Base-by-base conservation (phyloP, 2,888 invertebrate species). In the Erebia aethiops region DNA sequence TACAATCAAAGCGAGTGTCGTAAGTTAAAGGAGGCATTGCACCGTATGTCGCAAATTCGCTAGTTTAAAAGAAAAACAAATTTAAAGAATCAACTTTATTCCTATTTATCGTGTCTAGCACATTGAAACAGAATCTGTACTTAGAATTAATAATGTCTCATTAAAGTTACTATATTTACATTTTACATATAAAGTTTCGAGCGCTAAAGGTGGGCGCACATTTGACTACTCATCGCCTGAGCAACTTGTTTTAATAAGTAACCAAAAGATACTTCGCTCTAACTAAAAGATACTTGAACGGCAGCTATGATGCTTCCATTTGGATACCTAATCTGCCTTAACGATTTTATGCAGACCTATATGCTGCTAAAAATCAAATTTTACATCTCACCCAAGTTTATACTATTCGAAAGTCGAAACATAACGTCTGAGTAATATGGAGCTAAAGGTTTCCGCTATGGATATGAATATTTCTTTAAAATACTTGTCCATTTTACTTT, bases 31-130 rank as follows among this genome's bases (percentile, higher is more conserved):
- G 2, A 26, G 46, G 4, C 11, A 11, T 13, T 13, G 13, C 3
- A 11, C 46, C 4, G 46, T 4, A 13, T 11, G 46, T 13, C 10
- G 21, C 21, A 21, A 21, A 21, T 21, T 21, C 21, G 13, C 2
- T 56, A 56, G 2, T 56, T 16, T 26, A 57, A 41, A 58, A 8
- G 5, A 41, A 26, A n/a, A 58, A 58, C n/a, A 9, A 9, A 18
- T 35, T 61, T 11, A 16, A 61, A 35, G 11, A 46, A 61, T 61
- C 61, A 46, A 18, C 16, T 61, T 61, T 61, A 46, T 61, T 61
- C 61, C 8, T 18, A 46, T 21, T 61, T 18, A 41, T n/a, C 4
- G 16, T 46, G 46, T 61, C 61, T 61, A 61, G 41, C 60, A 46
- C 46, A 14, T 61, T 46, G 46, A 18, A 61, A 61, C 46, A 18